Evolutionary conservation across 2,113 vertebrate genomes (phyloP).

Genomic region (Turnix velox): DNA sequence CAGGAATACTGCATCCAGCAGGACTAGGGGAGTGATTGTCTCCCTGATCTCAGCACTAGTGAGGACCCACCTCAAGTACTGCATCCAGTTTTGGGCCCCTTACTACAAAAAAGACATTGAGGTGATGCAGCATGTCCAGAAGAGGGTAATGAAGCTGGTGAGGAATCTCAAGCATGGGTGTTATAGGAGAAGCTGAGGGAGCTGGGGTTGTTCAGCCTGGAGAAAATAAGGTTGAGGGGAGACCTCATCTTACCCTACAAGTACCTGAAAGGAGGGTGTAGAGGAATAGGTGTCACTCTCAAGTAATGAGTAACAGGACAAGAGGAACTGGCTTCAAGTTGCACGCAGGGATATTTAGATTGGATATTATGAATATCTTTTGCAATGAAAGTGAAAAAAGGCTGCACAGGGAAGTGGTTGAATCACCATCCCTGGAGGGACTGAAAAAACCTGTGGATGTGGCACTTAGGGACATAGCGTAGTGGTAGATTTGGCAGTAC

Average conservation of each 20-base stretch:
- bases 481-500: background rate
- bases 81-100: background rate
- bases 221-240: background rate
- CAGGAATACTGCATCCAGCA: background rate
- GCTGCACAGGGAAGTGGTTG: background rate
- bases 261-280: background rate
- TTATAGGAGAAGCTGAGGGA: background rate
- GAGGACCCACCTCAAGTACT: accelerated
- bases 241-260: background rate
- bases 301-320: background rate
- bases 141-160: background rate
- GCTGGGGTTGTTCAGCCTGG: background rate
- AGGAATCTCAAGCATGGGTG: background rate
- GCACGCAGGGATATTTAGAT: background rate
- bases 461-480: background rate
- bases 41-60: accelerated
- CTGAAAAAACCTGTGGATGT: background rate
- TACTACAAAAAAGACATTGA: background rate
- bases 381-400: background rate
- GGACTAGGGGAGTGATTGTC: accelerated
- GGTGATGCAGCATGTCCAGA: background rate
- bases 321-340: background rate
- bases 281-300: background rate
- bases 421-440: background rate
- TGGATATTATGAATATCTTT: background rate